Evolutionary conservation across 2,113 vertebrate genomes (phyloP).

Genomic region (Oryzias woworae): DNA sequence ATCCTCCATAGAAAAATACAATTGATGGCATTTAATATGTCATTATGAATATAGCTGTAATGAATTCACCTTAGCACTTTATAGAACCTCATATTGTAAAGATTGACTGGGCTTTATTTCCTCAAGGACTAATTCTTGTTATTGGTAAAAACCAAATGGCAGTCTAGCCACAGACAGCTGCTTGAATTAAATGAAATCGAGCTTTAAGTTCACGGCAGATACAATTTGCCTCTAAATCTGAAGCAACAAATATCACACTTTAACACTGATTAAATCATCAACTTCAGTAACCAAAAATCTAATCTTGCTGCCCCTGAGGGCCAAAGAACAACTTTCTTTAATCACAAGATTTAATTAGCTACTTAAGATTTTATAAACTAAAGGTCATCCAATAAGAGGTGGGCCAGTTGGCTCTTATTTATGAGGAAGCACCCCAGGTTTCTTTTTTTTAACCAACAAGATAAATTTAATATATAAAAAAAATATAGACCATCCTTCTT

Average conservation of each 20-base stretch:
- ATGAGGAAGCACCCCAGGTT: constrained; percentile 34
- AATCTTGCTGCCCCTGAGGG: constrained; percentile 44
- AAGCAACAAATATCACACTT: constrained; percentile 43
- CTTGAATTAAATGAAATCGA: constrained; percentile 37
- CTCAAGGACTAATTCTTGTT: constrained; percentile 35
- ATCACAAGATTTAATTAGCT: constrained; percentile 70
- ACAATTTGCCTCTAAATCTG: constrained; percentile 48
- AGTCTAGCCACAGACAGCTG: constrained; percentile 20
- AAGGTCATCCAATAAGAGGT: constrained; percentile 69
- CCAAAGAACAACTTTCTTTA: constrained; percentile 44
- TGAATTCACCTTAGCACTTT: constrained; percentile 42
- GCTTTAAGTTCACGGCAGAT: constrained; percentile 27
- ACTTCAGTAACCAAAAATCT: constrained; percentile 55
- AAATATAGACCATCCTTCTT: too few species aligned
- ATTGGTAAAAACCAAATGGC: constrained; percentile 47
- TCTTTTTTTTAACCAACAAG: constrained; percentile 63
- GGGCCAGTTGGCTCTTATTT: constrained; percentile 59
- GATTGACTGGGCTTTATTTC: constrained; percentile 31
- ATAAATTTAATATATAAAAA: constrained; percentile 32
- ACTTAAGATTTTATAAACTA: constrained; percentile 71
- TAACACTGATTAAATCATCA: constrained; percentile 62
- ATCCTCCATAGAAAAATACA: constrained; percentile 2
- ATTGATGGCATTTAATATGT: constrained; percentile 27
- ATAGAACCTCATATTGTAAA: constrained; percentile 41
- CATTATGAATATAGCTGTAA: constrained; percentile 45